Evolutionary conservation across 2,797 vertebrate genomes (phyloP), one percentile per base, ranked within the genome.

Genomic region (Megalops cyprinoides): DNA sequence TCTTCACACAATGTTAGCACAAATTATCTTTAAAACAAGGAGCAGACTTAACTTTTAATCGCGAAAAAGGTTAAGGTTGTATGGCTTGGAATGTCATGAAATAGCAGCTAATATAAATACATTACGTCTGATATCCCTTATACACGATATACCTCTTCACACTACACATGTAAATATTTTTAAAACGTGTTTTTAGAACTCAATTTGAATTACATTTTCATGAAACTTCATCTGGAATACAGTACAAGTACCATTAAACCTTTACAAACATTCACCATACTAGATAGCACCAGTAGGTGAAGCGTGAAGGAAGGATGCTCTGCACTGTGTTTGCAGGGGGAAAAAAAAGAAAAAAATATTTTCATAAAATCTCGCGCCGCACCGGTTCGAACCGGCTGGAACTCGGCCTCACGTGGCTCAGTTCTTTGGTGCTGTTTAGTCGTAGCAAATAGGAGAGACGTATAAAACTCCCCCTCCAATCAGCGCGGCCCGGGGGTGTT

Each of bases 381-480:
- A 79, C 77, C 77, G 49, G 78, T 67, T 73, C n/a, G 51, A 79
- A 79, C 78, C 65, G 56, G 78, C 67, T 79, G 67, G 67, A 42
- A 58, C 78, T 42, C 10, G 34, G 55, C 20, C 23, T 39, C 25
- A 42, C 51, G 67, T 71, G 67, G 12, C 25, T 25, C 78, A 55
- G 51, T 51, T 71, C 65, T 42, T 31, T 42, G 12, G 20, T 37
- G 31, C 39, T 34, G 49, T 71, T 79, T 79, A 51, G 39, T 67
- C 53, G 62, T 55, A 55, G 20, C 20, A 55, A 34, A 37, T 37
- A 37, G 53, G 48, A n/a, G 48, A 51, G 39, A n/a, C n/a, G 51
- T 31, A 10, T 77, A 37, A 5, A 42, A n/a, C 23, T 18, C 46
- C 28, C 20, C 5, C 25, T 12, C 44, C 46, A 69, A 67, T 49